phyloP scores from a whole-genome alignment of 2,113 vertebrate species.

The Mandrillus leucophaeus region DNA sequence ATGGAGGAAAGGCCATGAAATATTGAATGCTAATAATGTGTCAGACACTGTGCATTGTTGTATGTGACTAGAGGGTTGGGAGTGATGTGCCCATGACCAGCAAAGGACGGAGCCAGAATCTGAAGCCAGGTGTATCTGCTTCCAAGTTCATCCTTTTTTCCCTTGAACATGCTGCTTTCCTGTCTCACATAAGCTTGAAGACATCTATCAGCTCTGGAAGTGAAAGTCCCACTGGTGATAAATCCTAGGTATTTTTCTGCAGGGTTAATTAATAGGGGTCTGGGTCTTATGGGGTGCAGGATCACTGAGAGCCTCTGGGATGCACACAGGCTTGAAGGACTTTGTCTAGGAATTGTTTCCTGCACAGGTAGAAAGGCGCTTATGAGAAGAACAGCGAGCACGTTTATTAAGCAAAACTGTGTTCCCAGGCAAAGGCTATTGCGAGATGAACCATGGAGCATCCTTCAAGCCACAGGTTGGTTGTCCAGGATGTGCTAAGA shows the following conservation, averaged over 20 bases:
- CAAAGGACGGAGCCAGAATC: background rate
- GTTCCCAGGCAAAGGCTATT: background rate
- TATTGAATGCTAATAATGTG: background rate
- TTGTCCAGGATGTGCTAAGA: background rate
- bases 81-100: background rate
- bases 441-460: background rate
- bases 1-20: background rate
- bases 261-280: background rate
- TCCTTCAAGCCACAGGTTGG: background rate
- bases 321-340: background rate
- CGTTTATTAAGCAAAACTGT: background rate
- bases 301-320: background rate
- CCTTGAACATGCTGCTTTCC: background rate
- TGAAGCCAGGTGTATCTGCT: background rate
- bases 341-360: background rate
- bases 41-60: background rate
- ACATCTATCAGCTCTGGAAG: background rate
- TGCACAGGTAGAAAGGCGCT: background rate
- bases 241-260: background rate
- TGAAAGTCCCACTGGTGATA: background rate
- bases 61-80: background rate
- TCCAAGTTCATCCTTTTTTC: background rate
- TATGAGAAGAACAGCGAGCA: background rate
- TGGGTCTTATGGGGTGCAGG: background rate
- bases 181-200: background rate